Evolutionary conservation across 2,888 invertebrate genomes (phyloP).

Genomic region (Cryptocheilus praepositus): DNA sequence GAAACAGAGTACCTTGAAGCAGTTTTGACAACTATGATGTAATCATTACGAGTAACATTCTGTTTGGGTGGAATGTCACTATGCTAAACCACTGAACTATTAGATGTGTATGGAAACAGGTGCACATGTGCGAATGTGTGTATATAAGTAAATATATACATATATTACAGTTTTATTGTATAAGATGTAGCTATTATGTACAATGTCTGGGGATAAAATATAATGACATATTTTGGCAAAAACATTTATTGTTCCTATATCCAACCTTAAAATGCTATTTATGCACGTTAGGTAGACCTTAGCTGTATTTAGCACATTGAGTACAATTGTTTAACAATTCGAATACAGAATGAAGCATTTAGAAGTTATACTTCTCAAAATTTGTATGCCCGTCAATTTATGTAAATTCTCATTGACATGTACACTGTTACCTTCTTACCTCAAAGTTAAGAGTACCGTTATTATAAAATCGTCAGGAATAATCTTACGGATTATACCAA

Average conservation of each 20-base stretch:
- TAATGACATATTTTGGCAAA: constrained; percentile 71
- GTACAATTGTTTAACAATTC: no score
- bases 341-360: no score
- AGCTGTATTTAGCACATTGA: not conserved
- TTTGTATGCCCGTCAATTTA: constrained; percentile 17
- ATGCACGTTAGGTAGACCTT: not conserved
- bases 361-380: no score
- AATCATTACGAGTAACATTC: constrained; percentile 27
- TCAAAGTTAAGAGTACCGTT: no score
- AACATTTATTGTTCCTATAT: constrained; percentile 7
- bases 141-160: constrained; percentile 57
- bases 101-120: constrained; percentile 39
- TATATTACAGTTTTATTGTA: constrained; percentile 62
- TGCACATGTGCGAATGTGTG: constrained; percentile 46
- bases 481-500: constrained; percentile 94
- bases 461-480: constrained; percentile 9
- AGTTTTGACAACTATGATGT: constrained; percentile 22
- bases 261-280: not conserved
- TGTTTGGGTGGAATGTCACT: constrained; percentile 12
- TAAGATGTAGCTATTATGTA: constrained; percentile 66
- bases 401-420: constrained; percentile 16
- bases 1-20: constrained; percentile 25
- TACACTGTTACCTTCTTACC: not conserved
- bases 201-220: constrained; percentile 70
- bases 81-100: not conserved